A percentile compares a stretch with the other conserved stretches of the same genome.
Evolutionary conservation across 2,113 vertebrate genomes (phyloP).

Genomic region (Hystrix cristata): DNA sequence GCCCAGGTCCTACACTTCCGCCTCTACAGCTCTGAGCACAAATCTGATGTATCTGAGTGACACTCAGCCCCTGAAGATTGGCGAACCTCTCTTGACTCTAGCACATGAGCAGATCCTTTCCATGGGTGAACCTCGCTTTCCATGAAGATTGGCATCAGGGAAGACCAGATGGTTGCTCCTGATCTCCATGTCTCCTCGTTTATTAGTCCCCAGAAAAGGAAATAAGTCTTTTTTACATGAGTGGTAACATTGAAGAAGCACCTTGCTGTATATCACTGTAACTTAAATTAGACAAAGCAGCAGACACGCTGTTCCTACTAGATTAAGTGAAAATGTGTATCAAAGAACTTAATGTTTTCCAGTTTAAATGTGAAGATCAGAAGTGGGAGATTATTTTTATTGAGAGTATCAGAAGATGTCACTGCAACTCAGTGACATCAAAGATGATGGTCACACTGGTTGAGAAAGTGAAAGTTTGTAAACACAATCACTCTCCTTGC

Average conservation of each 20-base stretch:
- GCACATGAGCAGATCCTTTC: background rate
- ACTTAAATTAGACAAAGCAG: background rate
- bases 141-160: background rate
- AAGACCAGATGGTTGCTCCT: background rate
- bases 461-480: background rate
- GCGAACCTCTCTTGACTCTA: background rate
- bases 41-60: background rate
- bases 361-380: background rate
- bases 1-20: background rate
- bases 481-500: background rate
- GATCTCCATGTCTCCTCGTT: background rate
- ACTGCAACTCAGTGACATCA: background rate
- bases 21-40: background rate
- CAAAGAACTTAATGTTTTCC: background rate
- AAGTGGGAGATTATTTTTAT: background rate
- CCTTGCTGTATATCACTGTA: background rate
- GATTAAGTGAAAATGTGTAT: background rate
- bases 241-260: background rate
- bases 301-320: background rate
- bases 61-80: background rate
- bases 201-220: background rate
- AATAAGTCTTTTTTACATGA: background rate
- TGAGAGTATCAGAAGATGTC: background rate
- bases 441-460: background rate
- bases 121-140: background rate